Evolutionary conservation across 2,888 invertebrate genomes (phyloP), one percentile per base, ranked within the genome.

Genomic region (Zaprionus lineosus): DNA sequence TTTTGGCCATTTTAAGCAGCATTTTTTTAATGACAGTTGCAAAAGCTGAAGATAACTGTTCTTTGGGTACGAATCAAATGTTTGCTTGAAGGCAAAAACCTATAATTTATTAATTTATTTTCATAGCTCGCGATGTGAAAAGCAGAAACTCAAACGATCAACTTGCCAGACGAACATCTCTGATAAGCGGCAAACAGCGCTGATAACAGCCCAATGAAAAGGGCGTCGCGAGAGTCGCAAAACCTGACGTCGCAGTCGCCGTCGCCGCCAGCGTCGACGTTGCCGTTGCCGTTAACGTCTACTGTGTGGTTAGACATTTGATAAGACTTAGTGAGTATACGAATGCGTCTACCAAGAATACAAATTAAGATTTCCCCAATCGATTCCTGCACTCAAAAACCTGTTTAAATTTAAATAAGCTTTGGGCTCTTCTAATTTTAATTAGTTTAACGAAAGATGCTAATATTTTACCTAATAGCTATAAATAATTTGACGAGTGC

Each of bases 131-230:
- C 24, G 48, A 50, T 12, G 18, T 40, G 36, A 48, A 31, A 40
- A 40, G 28, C 29, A 18, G 24, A 21, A 31, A 26, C 12, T 7
- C 39, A 18, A 18, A 14, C 50, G 48, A 44, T 39, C 26, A 50
- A 44, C 24, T 24, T 34, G 41, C 46, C 60, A 70, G 71, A 68
- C 66, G 56, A 51, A 14, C 67, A 57, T 47, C 56, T 29, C 28
- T 56, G 67, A 67, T 62, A 62, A 55, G 55, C 39, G n/a, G n/a
- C n/a, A n/a, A n/a, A n/a, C n/a, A n/a, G 31, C 15, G n/a, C 29
- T 39, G 28, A 41, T 16, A 43, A 16, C 28, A 24, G 24, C 39
- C n/a, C 2, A 31, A 33, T 24, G 44, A 68, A 55, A 52, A 68
- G 66, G 47, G 55, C 68, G 72, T 44, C 55, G 50, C 51, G 8